Base-by-base conservation (phyloP, 1,140 invertebrate genomes). In the Laodelphax striatellus region DNA sequence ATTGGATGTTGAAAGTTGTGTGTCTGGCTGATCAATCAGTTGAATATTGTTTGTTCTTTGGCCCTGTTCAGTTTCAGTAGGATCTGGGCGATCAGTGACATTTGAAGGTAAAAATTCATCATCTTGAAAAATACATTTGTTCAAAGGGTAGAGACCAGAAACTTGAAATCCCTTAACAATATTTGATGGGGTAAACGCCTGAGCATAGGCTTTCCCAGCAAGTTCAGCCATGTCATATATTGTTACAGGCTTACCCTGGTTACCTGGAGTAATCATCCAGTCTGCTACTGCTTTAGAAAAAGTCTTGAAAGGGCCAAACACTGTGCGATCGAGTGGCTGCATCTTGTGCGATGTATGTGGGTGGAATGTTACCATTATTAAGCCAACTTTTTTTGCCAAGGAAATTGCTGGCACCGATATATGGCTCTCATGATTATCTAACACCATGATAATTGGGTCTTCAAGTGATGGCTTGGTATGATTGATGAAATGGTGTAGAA, bases 391-490 rank as follows among this genome's bases (percentile, higher is more conserved):
- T 56, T 57, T 64, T 53, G 62, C 65, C 50, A 60, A 64, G 57
- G 65, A 31, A 57, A 69, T 55, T 10, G 64, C 66, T 57, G 60
- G 53, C 0, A 72, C 11, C 17, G 64, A 66, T 42, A 66, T 62
- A 64, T 76, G 73, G 13, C 63, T 70, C 6, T 62, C 59, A 61
- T 76, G 71, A 43, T 70, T 72, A 65, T 77, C 75, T 46, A 66
- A 56, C 11, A 76, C 42, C 0, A 76, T 46, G 34, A 78, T 62
- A 57, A 71, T 67, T 17, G 70, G 71, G 46, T 66, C 63, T 42
- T 74, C 64, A 52, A 44, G 53, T 14, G 61, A 62, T 38, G 63
- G 61, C 46, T 62, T 34, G 8, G 58, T 63, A 57, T 67, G 57
- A 52, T 63, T 60, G 16, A 65, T 44, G 62, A 72, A 68, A 61